phyloP scores from a whole-genome alignment of 2,888 invertebrate species.

The Patella caerulea region DNA sequence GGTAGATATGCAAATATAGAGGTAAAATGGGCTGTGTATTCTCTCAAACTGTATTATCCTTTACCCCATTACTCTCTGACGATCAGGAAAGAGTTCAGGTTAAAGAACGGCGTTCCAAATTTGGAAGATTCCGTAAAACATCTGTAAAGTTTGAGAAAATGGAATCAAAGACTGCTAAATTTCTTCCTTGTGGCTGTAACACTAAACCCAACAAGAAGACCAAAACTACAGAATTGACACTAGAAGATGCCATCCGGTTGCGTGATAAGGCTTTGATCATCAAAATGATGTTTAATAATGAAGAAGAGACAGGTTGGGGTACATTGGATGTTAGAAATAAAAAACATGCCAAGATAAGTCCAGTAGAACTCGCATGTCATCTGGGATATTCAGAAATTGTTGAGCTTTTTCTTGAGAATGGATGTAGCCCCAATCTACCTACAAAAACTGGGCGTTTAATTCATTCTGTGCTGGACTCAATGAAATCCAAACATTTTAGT shows the following conservation, averaged over 20 bases:
- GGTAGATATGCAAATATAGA: background rate
- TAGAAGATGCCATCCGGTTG: background rate
- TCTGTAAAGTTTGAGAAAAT: background rate
- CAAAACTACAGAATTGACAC: background rate
- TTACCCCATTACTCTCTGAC: background rate
- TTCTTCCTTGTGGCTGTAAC: background rate
- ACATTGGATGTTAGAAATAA: background rate
- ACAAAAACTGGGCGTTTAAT: slow-evolving; percentile 48
- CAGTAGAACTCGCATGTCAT: slow-evolving; percentile 47
- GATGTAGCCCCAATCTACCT: slow-evolving; percentile 53
- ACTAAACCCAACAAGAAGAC: background rate
- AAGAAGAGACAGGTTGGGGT: background rate
- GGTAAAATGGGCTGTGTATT: background rate
- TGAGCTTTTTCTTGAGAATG: slow-evolving; percentile 45
- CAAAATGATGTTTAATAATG: background rate
- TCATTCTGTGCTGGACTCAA: slow-evolving; percentile 42
- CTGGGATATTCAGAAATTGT: slow-evolving; percentile 46
- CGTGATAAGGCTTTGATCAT: background rate
- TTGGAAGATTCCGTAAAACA: background rate
- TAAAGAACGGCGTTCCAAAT: background rate
- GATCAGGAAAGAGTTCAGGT: background rate
- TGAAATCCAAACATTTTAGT: slow-evolving; percentile 39
- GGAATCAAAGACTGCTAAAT: background rate
- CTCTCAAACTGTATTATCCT: background rate
- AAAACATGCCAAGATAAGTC: slow-evolving; percentile 20